Evolutionary conservation across 2,888 invertebrate genomes (phyloP).

Genomic region (Ptilodon capucinus): DNA sequence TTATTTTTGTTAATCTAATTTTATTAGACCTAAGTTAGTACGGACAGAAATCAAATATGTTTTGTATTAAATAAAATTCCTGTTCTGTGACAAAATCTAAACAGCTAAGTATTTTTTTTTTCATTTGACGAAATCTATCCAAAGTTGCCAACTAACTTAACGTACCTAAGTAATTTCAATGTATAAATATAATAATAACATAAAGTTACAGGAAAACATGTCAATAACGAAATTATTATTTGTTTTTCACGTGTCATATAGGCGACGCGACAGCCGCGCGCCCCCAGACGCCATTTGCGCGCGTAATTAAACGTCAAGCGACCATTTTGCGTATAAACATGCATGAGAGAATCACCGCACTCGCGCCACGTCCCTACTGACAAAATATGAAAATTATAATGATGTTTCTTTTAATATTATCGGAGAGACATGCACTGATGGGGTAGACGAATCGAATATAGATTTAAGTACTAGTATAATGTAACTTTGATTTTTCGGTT

Average conservation of each 20-base stretch:
- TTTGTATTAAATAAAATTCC: no score
- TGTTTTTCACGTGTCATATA: background rate
- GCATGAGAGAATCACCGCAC: slow-evolving; percentile 33
- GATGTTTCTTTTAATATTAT: slow-evolving; percentile 21
- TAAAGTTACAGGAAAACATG: background rate
- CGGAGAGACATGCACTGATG: no score
- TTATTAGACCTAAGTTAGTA: background rate
- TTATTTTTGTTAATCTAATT: background rate
- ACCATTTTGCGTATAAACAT: slow-evolving; percentile 59
- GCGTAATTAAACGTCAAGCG: slow-evolving; percentile 66
- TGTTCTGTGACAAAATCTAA: no score
- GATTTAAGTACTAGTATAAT: no score
- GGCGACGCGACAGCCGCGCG: slow-evolving; percentile 10
- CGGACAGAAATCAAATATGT: no score
- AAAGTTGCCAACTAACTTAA: no score
- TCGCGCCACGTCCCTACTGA: slow-evolving; percentile 20
- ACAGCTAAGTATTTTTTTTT: no score
- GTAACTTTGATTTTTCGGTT: no score
- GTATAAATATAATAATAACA: background rate
- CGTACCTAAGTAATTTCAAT: no score
- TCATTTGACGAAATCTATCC: no score
- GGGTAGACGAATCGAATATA: slow-evolving; percentile 30
- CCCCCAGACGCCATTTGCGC: slow-evolving; percentile 33
- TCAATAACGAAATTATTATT: background rate
- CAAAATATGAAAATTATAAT: slow-evolving; percentile 25